Base-by-base conservation (phyloP, 2,888 invertebrate genomes). In the Spialia ferax region DNA sequence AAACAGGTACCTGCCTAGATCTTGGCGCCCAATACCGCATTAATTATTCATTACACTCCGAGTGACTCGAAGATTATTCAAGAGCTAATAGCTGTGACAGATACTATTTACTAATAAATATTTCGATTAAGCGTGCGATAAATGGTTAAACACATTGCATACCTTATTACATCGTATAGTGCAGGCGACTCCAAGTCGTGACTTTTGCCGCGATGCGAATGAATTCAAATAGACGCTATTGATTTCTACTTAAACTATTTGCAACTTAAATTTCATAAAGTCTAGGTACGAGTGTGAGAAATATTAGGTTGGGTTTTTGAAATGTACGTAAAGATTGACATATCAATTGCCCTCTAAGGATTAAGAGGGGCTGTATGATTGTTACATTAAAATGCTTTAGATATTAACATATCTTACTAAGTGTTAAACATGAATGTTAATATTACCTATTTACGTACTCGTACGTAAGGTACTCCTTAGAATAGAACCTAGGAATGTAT, bases 171-270 rank as follows among this genome's bases (percentile, higher is more conserved):
- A 57, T 4, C 22, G 48, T 8, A 38, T 56, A 63, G 48, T 57
- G 63, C 50, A 29, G 64, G 38, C 60, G 13, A 35, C 60, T 63
- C 48, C 32, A 6, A 78, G 76, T 85, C 84, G 85, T 86, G 85
- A 84, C 79, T 45, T 69, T 61, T 66, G 73, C 77, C 80, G 81
- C 82, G 82, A 84, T 61, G 50, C 60, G 55, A 61, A 56, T 69
- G 69, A 65, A 68, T 71, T 69, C 69, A 69, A 65, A 69, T 69
- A 67, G 35, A 64, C 69, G 38, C 52, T 56, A 72, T 67, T 52
- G 69, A 66, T 63, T 69, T 71, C 70, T 62, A 22, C 66, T 68
- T 68, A 71, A 69, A 63, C 60, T 61, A 68, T 71, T 71, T 69
- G 71, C 70, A 69, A 66, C 52, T 69, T 67, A 45, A 57, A 62